Evolutionary conservation across 1,140 invertebrate genomes (phyloP).

Genomic region (Magallana ariakensis): DNA sequence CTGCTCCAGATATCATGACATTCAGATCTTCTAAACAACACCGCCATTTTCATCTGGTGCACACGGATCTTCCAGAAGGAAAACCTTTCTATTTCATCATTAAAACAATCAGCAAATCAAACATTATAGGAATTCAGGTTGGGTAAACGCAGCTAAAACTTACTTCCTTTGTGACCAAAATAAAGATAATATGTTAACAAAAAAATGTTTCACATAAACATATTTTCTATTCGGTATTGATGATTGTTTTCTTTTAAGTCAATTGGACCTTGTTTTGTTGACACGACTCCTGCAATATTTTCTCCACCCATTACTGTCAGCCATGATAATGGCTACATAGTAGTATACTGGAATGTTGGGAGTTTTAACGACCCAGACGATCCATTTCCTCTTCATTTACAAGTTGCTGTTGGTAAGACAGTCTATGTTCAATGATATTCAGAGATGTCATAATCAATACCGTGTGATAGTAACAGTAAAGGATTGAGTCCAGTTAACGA

Average conservation of each 20-base stretch:
- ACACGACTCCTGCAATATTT: conserved; percentile 50
- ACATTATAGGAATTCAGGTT: conserved; percentile 53
- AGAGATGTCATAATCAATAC: neutral
- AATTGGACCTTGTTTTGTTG: conserved; percentile 51
- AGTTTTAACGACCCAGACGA: conserved; percentile 48
- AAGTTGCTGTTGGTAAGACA: conserved; percentile 44
- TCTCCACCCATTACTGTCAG: conserved; percentile 24
- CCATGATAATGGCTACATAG: conserved; percentile 28
- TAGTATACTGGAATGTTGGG: conserved; percentile 31
- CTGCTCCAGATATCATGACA: conserved; percentile 54
- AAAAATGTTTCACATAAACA: no score
- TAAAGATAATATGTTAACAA: no score
- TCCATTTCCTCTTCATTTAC: conserved; percentile 39
- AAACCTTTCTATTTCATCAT: conserved; percentile 58
- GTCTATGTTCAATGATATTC: neutral
- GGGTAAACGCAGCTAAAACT: neutral
- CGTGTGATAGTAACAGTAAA: neutral
- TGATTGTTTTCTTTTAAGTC: neutral
- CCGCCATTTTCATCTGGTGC: conserved; percentile 33
- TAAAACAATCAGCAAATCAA: conserved; percentile 58
- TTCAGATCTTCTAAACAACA: conserved; percentile 57
- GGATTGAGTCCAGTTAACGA: neutral
- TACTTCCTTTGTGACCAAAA: neutral
- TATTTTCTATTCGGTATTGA: neutral
- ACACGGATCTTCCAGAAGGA: conserved; percentile 56